Evolutionary conservation across 2,113 vertebrate species (phyloP), one percentile per base, ranked within the genome.

Genomic region (Hipposideros armiger): DNA sequence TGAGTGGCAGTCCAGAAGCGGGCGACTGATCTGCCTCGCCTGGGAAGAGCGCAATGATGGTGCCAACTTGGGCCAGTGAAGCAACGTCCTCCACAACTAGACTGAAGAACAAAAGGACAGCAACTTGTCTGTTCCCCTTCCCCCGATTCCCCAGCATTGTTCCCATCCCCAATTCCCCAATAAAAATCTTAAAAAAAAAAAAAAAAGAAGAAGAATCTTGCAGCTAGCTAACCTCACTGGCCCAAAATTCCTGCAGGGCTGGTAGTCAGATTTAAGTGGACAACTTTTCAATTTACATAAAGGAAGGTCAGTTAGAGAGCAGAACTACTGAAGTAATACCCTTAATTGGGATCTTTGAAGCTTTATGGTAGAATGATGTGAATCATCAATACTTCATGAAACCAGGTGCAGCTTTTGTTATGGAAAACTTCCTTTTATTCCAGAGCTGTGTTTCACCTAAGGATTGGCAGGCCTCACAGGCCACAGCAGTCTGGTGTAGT

Each of bases 211-310:
- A 36, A 36, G 36, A 99, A 98, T 72, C 99, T 98, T 4, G 99
- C 96, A 0, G 99, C 99, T 24, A 99, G 99, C 99, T 24, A 99
- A 98, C 19, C 99, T 98, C 14, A 97, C 98, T 30, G 99, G 98
- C 99, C 99, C 99, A 97, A 99, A 99, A 97, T 98, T 98, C 56
- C 99, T 99, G 36, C 97, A 98, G 85, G 98, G 98, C 89, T 99
- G 99, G 97, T 98, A 98, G 69, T 98, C 97, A 30, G 97, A 98
- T 47, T 98, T 98, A 0, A 98, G 94, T 0, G 97, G 97, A 83
- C 98, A 98, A 87, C 99, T 98, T 97, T 98, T 99, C 72, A 98
- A 97, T 93, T 98, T 98, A 58, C 52, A 98, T 80, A 98, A 95
- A 45, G 99, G 98, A 97, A 99, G 98, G 66, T 98, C 98, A 95